These are phyloP conservation scores for Ditylenchus weischeri DNA, from an alignment of 2,888 invertebrate species.

Conservation along the genomic window DNA sequence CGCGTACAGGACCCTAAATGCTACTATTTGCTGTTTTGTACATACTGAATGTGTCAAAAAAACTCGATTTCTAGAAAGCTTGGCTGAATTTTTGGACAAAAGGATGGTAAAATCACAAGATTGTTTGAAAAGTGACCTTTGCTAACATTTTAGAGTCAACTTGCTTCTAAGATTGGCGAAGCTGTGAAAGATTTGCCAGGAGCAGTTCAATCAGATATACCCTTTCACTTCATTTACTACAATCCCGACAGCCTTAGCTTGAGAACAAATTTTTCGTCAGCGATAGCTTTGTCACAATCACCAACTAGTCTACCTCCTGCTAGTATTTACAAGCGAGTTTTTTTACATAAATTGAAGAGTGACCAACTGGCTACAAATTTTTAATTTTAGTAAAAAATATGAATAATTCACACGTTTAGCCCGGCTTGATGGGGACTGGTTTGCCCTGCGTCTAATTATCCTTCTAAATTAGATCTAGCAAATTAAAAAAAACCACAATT, in stretches of 20 bases:
- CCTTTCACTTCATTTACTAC: conserved; percentile 57
- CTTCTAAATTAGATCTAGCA: too few relatives aligned
- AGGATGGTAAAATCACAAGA: conserved; percentile 35
- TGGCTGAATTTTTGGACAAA: conserved; percentile 47
- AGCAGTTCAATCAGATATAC: conserved; percentile 25
- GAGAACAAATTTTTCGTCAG: conserved; percentile 40
- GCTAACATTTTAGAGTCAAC: conserved; percentile 15
- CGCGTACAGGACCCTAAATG: conserved; percentile 79
- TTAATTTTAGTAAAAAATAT: conserved; percentile 7
- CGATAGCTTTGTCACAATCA: neutral
- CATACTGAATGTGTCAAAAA: conserved; percentile 31
- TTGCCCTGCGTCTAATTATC: too few relatives aligned
- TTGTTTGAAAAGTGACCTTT: conserved; percentile 28
- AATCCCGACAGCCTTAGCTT: conserved; percentile 52
- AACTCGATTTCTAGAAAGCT: conserved; percentile 36
- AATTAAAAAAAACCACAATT: too few relatives aligned
- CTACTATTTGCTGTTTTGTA: conserved; percentile 79
- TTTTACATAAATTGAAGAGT: neutral
- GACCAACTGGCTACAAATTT: neutral
- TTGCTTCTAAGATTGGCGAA: conserved; percentile 37
- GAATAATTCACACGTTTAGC: too few relatives aligned
- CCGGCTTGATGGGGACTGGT: too few relatives aligned
- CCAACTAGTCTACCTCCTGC: conserved; percentile 26
- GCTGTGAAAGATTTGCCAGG: conserved; percentile 19
- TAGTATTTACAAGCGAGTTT: conserved; percentile 32